Evolutionary conservation across 2,797 vertebrate species (phyloP).

Genomic region (Tokudaia muenninki): DNA sequence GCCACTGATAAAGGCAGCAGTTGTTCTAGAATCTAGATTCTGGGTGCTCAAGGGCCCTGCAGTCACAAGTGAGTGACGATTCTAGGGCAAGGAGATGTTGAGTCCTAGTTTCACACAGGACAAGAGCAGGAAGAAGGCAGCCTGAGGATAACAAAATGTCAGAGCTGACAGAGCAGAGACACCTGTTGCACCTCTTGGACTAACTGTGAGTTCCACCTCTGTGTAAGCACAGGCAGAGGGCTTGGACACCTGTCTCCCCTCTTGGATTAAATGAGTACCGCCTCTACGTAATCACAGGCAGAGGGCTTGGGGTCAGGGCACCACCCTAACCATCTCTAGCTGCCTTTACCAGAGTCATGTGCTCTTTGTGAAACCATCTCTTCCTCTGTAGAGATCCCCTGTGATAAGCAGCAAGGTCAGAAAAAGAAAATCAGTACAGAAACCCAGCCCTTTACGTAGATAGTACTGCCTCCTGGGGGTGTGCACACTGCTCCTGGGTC

Average conservation of each 20-base stretch:
- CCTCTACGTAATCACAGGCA: too few relatives aligned
- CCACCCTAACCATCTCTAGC: not conserved
- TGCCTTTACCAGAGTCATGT: not conserved
- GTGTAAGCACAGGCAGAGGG: too few relatives aligned
- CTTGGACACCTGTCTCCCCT: too few relatives aligned
- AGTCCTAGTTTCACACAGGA: conserved; percentile 9
- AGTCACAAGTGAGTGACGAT: not conserved
- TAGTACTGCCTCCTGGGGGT: not conserved
- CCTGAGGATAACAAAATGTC: not conserved
- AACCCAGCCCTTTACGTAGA: not conserved
- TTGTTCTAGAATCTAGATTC: not conserved
- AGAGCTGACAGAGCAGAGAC: not conserved
- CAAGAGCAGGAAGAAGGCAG: not conserved
- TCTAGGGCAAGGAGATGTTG: not conserved
- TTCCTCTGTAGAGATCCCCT: not conserved
- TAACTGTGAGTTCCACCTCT: too few relatives aligned
- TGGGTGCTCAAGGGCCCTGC: not conserved
- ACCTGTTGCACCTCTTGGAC: not conserved
- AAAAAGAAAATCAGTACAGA: not conserved
- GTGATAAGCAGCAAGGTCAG: not conserved
- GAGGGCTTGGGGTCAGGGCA: not conserved
- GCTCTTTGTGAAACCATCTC: not conserved
- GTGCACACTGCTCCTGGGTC: not conserved
- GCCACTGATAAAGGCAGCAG: not conserved
- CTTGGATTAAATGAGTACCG: too few relatives aligned